These are phyloP conservation scores for Conus betulinus DNA, from an alignment of 1,140 invertebrate genomes.

Conservation along the genomic window DNA sequence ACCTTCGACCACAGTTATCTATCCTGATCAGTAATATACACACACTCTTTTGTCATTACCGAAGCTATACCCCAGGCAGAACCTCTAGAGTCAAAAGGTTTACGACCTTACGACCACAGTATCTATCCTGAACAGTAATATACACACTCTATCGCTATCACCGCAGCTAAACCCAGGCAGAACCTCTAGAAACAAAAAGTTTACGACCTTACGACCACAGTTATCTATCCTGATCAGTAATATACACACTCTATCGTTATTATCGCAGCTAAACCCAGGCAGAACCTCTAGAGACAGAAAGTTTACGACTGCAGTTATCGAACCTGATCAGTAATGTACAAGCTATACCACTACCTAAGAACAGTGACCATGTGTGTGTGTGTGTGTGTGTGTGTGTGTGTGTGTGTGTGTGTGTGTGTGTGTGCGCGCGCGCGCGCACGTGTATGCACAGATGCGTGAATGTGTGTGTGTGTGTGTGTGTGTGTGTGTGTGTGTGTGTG, in stretches of 20 bases:
- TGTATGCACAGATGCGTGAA: too few relatives aligned
- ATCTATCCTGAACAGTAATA: too few relatives aligned
- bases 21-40: too few relatives aligned
- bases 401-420: too few relatives aligned
- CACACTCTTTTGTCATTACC: too few relatives aligned
- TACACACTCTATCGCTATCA: not conserved
- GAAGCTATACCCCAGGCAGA: too few relatives aligned
- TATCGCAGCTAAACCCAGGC: not conserved
- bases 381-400: not conserved
- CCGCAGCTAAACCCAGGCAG: not conserved
- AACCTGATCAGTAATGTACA: too few relatives aligned
- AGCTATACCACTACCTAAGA: too few relatives aligned
- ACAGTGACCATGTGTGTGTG: not conserved
- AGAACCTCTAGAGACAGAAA: not conserved
- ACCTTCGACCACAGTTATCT: too few relatives aligned
- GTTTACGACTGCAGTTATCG: not conserved
- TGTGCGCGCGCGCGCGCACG: too few relatives aligned
- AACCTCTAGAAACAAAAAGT: not conserved
- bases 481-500: not conserved
- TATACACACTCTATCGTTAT: not conserved
- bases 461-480: too few relatives aligned
- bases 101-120: not conserved
- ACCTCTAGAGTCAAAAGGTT: not conserved
- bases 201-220: not conserved
- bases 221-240: too few relatives aligned